A percentile compares a stretch with the other conserved stretches of the same genome.
phyloP scores from a whole-genome alignment of 1,140 invertebrate genomes.

The Hesperophylax magnus region DNA sequence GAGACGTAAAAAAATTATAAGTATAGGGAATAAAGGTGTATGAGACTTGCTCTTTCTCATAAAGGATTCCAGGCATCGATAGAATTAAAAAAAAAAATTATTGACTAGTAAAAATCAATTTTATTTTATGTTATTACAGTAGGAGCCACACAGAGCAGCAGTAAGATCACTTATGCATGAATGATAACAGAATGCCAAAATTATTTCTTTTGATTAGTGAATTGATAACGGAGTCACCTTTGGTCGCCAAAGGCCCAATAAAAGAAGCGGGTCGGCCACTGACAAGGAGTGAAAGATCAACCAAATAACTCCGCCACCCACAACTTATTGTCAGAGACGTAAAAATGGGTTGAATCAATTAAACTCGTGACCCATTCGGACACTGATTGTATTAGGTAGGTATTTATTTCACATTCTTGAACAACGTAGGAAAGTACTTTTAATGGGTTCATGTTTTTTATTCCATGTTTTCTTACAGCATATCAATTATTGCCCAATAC shows the following conservation, averaged over 20 bases:
- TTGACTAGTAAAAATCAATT: no score
- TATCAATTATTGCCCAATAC: no score
- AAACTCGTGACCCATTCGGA: not conserved
- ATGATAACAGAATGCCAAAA: not conserved
- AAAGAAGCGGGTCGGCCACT: not conserved
- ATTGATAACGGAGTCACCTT: conserved; percentile 22
- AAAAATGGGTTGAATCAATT: conserved; percentile 23
- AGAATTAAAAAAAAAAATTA: no score
- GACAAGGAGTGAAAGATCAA: conserved; percentile 16
- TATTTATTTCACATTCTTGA: no score
- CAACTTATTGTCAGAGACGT: not conserved
- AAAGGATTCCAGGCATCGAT: no score
- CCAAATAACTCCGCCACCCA: not conserved
- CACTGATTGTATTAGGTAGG: no score
- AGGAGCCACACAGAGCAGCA: not conserved
- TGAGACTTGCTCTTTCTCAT: no score
- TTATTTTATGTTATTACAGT: not conserved
- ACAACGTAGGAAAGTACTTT: no score
- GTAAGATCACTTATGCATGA: not conserved
- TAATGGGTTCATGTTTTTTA: no score
- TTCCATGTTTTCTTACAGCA: no score
- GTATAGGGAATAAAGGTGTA: no score
- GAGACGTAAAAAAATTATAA: no score
- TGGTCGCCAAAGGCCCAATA: conserved; percentile 6
- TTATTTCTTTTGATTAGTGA: not conserved